Conservation (phyloP, 2,113 vertebrate species). For the Neofelis nebulosa region DNA sequence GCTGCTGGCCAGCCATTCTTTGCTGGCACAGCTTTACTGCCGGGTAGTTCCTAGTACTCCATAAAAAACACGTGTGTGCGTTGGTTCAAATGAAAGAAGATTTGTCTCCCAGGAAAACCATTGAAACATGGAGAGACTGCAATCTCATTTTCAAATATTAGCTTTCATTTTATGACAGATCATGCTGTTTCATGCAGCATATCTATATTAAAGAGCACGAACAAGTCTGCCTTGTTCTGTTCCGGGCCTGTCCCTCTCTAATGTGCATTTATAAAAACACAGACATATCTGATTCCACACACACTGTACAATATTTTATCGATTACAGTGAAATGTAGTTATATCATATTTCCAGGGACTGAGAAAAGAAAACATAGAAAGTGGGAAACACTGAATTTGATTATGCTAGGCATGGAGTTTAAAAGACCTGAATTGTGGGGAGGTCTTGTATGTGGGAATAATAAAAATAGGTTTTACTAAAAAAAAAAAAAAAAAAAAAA, state of each 20-base stretch:
- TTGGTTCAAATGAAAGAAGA: constrained; percentile 76
- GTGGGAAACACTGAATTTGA: constrained; percentile 79
- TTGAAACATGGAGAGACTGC: constrained; percentile 50
- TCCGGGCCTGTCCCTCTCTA: constrained; percentile 58
- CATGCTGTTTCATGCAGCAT: constrained; percentile 69
- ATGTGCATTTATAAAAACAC: constrained; percentile 78
- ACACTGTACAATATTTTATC: constrained; percentile 77
- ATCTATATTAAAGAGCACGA: constrained; percentile 77
- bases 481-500: constrained; percentile 39
- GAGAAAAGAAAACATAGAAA: constrained; percentile 80
- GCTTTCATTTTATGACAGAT: constrained; percentile 75
- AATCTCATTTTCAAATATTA: constrained; percentile 72
- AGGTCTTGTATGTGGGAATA: constrained; percentile 72
- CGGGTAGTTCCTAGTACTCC: constrained; percentile 31
- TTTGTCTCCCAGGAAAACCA: constrained; percentile 80
- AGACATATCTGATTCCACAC: constrained; percentile 76
- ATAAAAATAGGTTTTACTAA: constrained; percentile 74
- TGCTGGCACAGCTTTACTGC: not conserved
- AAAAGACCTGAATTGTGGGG: constrained; percentile 72
- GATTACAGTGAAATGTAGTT: constrained; percentile 70
- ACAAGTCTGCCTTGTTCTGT: constrained; percentile 74
- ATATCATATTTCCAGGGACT: constrained; percentile 75
- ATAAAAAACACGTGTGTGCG: constrained; percentile 59
- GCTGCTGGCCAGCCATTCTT: not conserved
- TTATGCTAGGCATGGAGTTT: constrained; percentile 66